Conservation (phyloP, 1,140 invertebrate species). For the Sycobia sp. region DNA sequence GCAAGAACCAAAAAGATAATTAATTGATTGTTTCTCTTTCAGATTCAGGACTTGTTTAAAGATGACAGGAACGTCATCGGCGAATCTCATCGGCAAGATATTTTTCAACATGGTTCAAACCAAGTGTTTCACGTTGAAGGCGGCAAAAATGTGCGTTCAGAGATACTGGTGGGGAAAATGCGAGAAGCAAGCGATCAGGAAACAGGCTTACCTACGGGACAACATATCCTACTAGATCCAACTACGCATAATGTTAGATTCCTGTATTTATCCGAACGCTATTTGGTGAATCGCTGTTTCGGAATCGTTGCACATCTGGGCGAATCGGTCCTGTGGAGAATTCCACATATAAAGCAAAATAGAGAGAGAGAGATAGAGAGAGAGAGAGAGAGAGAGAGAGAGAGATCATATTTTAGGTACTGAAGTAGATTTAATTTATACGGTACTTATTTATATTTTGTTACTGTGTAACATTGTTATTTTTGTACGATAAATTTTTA, state of each 20-base stretch:
- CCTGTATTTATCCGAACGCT: no score
- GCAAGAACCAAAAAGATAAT: slow-evolving; percentile 1
- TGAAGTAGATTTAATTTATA: no score
- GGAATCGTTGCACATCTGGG: no score
- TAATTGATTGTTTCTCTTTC: slow-evolving; percentile 52
- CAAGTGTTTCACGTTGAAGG: slow-evolving; percentile 87
- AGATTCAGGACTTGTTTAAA: slow-evolving; percentile 93
- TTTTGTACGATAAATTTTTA: not conserved
- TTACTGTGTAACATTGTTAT: slow-evolving; percentile 17
- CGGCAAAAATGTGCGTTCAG: slow-evolving; percentile 71
- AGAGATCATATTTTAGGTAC: no score
- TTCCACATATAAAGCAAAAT: no score
- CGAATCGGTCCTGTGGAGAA: no score
- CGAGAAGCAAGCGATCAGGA: slow-evolving; percentile 68
- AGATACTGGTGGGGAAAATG: slow-evolving; percentile 82
- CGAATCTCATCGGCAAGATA: slow-evolving; percentile 88
- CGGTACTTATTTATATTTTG: no score
- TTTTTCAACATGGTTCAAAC: slow-evolving; percentile 94
- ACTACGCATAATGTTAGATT: no score
- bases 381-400: no score
- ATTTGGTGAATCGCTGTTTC: no score
- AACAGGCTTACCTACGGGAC: slow-evolving; percentile 76
- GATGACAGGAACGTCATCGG: slow-evolving; percentile 78
- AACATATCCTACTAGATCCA: slow-evolving; percentile 70
- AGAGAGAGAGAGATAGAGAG: no score